Conservation (phyloP, 2,797 vertebrate species). For the Sebastes matsubarae region DNA sequence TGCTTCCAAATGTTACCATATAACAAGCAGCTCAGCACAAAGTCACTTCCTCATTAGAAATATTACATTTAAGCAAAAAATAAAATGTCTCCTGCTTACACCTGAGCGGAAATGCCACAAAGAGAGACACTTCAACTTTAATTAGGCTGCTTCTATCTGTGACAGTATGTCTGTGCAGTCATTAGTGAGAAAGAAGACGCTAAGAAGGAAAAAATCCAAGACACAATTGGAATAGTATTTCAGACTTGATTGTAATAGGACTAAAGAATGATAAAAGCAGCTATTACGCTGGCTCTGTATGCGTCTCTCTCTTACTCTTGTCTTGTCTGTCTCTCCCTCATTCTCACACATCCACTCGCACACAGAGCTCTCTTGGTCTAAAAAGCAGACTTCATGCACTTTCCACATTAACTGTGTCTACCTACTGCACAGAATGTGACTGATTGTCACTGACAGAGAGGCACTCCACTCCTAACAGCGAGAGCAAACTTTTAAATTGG, state of each 20-base stretch:
- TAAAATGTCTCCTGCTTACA: neutral
- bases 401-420: slow-evolving; percentile 33
- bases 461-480: slow-evolving; percentile 15
- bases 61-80: slow-evolving; percentile 10
- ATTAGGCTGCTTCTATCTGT: slow-evolving; percentile 46
- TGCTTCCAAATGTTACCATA: slow-evolving; percentile 18
- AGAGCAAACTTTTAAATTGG: slow-evolving; percentile 50
- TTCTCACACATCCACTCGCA: slow-evolving; percentile 23
- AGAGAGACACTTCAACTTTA: slow-evolving; percentile 40
- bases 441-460: slow-evolving; percentile 45
- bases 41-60: slow-evolving; percentile 29
- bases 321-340: slow-evolving; percentile 27
- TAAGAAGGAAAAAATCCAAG: slow-evolving; percentile 12
- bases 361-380: slow-evolving; percentile 33
- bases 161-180: slow-evolving; percentile 38
- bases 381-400: slow-evolving; percentile 48
- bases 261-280: slow-evolving; percentile 45
- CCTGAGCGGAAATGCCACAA: slow-evolving; percentile 48
- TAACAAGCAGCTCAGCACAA: slow-evolving; percentile 17
- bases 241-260: slow-evolving; percentile 46
- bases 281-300: slow-evolving; percentile 34
- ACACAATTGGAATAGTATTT: slow-evolving; percentile 40
- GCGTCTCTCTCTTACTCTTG: slow-evolving; percentile 20
- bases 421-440: slow-evolving; percentile 36
- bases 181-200: slow-evolving; percentile 34